These are phyloP conservation scores for Gasteruption jaculator DNA, from an alignment of 2,888 invertebrate species.

Conservation along the genomic window DNA sequence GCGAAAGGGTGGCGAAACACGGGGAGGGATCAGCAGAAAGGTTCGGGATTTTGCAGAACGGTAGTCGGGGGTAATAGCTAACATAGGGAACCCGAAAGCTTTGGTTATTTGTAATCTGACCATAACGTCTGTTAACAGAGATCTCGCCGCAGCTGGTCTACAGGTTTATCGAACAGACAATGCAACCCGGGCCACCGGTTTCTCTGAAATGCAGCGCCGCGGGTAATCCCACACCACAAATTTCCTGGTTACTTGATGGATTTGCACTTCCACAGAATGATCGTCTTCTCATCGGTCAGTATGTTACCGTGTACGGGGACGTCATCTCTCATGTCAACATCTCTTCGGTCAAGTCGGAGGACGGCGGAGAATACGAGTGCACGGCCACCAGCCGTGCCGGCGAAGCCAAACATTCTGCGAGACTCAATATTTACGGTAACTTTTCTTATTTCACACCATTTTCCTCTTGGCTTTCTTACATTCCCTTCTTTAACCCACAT, in stretches of 20 bases:
- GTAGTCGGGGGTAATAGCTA: constrained; percentile 25
- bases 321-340: constrained; percentile 55
- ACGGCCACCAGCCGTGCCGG: constrained; percentile 55
- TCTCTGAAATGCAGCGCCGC: constrained; percentile 53
- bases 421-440: constrained; percentile 59
- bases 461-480: too few species aligned
- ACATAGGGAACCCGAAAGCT: background rate
- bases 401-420: constrained; percentile 51
- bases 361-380: constrained; percentile 58
- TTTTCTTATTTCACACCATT: too few species aligned
- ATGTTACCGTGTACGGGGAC: constrained; percentile 54
- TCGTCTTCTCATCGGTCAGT: constrained; percentile 54
- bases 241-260: constrained; percentile 55
- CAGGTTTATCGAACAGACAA: constrained; percentile 53
- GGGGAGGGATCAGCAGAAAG: background rate
- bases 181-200: constrained; percentile 53
- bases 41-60: constrained; percentile 15
- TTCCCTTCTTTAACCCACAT: too few species aligned
- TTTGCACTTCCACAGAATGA: constrained; percentile 54
- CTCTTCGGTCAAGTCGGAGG: constrained; percentile 51
- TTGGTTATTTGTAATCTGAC: constrained; percentile 6
- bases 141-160: constrained; percentile 54
- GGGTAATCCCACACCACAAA: constrained; percentile 55
- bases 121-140: constrained; percentile 46
- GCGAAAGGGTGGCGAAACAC: constrained; percentile 2